A percentile compares a stretch with the other conserved stretches of the same genome.
These are phyloP conservation scores for Drosophila bipectinata DNA, from an alignment of 1,140 invertebrate species.

Conservation along the genomic window DNA sequence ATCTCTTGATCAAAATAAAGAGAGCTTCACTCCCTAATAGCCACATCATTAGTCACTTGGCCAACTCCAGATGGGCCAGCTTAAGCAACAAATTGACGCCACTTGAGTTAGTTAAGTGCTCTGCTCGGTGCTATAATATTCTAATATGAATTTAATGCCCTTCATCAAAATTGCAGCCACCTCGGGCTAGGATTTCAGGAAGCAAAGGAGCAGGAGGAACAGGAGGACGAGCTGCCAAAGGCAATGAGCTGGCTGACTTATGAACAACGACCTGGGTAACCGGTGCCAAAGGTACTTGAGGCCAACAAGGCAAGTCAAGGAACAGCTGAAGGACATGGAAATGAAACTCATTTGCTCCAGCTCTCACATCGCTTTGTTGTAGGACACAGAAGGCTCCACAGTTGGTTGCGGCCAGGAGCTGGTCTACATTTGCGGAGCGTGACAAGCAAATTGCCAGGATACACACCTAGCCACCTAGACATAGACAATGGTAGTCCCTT, in stretches of 20 bases:
- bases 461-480: conserved; percentile 43
- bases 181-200: conserved; percentile 18
- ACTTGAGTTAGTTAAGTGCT: conserved; percentile 50
- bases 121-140: conserved; percentile 65
- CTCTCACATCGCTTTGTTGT: no score
- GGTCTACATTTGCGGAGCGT: conserved; percentile 59
- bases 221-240: conserved; percentile 5
- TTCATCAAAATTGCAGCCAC: conserved; percentile 60
- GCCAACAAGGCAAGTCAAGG: conserved; percentile 42
- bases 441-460: conserved; percentile 73
- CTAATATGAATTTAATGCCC: conserved; percentile 74
- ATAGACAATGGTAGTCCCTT: conserved; percentile 35
- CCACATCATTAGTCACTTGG: conserved; percentile 26
- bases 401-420: conserved; percentile 56
- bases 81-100: conserved; percentile 45
- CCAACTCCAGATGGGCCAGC: conserved; percentile 31
- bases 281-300: conserved; percentile 52
- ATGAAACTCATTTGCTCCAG: conserved; percentile 71
- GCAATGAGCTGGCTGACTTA: conserved; percentile 36
- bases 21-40: conserved; percentile 14
- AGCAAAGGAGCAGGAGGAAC: conserved; percentile 1
- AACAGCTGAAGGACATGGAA: conserved; percentile 60
- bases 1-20: neutral
- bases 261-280: conserved; percentile 34
- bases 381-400: conserved; percentile 41